phyloP scores from a whole-genome alignment of 2,113 vertebrate genomes.

The Uria aalge region DNA sequence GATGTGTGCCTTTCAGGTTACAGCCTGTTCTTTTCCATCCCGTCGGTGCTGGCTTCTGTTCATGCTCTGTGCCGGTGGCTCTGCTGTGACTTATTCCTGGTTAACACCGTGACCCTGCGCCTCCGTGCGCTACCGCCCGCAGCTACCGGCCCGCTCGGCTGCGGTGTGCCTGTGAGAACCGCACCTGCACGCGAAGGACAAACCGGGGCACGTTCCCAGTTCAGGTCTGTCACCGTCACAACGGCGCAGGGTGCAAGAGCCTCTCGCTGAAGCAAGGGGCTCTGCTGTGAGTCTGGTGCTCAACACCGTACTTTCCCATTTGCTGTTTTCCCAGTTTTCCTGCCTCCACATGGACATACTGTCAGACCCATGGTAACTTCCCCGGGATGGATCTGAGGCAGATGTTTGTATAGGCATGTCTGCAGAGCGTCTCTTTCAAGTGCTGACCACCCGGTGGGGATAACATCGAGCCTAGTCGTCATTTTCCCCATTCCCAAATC shows the following conservation, averaged over 20 bases:
- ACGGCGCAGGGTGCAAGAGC: fast-evolving
- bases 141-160: background rate
- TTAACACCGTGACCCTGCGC: fast-evolving
- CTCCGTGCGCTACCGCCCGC: fast-evolving
- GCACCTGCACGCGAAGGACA: background rate
- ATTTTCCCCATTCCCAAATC: fast-evolving
- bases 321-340: background rate
- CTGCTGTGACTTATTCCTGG: background rate
- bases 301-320: fast-evolving
- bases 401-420: fast-evolving
- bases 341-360: background rate
- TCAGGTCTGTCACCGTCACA: background rate
- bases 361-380: fast-evolving
- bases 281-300: background rate
- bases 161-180: fast-evolving
- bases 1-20: background rate
- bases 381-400: fast-evolving
- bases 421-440: background rate
- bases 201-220: fast-evolving
- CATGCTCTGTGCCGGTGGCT: fast-evolving
- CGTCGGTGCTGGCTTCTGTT: background rate
- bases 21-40: background rate
- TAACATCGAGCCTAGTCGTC: background rate
- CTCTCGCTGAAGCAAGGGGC: background rate
- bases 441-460: fast-evolving